Conservation (phyloP, 2,113 vertebrate species). For the Dasyurus viverrinus region DNA sequence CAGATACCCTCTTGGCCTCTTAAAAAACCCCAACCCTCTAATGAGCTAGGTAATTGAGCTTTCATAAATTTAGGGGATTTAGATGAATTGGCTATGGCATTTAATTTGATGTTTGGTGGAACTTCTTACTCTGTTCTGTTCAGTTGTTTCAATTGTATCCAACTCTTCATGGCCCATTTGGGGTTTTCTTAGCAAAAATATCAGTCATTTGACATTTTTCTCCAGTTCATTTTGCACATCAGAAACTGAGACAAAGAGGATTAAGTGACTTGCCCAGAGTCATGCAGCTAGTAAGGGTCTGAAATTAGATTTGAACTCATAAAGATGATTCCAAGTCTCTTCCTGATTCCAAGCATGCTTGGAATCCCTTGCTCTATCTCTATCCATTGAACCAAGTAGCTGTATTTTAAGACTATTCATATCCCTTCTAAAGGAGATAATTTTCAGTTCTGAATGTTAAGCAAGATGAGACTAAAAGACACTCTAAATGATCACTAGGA, state of each 20-base stretch:
- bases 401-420: not conserved
- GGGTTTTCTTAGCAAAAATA: not conserved
- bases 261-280: not conserved
- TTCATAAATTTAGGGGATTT: not conserved
- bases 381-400: not conserved
- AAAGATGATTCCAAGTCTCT: not conserved
- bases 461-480: too few species aligned
- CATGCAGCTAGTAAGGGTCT: not conserved
- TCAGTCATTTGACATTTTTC: not conserved
- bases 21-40: not conserved
- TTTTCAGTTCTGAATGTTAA: not conserved
- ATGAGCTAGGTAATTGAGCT: not conserved
- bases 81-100: not conserved
- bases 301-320: not conserved
- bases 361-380: not conserved
- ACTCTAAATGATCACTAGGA: not conserved
- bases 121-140: not conserved
- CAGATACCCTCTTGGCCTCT: not conserved
- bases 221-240: not conserved
- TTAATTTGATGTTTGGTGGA: not conserved
- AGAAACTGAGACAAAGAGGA: not conserved
- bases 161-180: not conserved
- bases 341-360: not conserved
- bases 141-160: not conserved
- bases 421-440: not conserved